Base-by-base conservation (phyloP, 2,797 vertebrate genomes). In the Momotus momota region DNA sequence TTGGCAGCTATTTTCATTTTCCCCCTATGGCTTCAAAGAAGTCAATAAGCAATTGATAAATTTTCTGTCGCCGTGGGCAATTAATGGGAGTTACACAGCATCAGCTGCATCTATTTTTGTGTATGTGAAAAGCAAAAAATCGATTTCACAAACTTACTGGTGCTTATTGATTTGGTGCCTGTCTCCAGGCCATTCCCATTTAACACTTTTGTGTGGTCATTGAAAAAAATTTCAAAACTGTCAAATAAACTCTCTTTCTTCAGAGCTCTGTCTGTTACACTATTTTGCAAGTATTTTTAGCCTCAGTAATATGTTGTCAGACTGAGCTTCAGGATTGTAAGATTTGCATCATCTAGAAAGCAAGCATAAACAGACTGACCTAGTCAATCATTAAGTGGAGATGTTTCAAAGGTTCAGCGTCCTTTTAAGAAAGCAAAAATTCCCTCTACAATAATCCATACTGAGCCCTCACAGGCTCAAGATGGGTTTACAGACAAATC, bases 41-140 rank as follows among this genome's bases (percentile, higher is more conserved):
- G 94, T 98, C 98, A 98, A 96, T 98, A 97, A 97, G 94, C 95
- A 97, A 98, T 97, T 98, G 97, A 98, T 98, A 98, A 97, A 97
- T 97, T 96, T 97, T 97, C 96, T 97, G 97, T 98, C 96, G 90
- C 94, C 89, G 38, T 85, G 82, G 70, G 94, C 96, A 98, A 98
- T 98, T 98, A 98, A 98, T 97, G 95, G 92, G 94, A 98, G 93
- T 96, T 97, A 96, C 94, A 97, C 93, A 96, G 96, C 90, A 94
- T 31, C 71, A 20, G 94, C 93, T 95, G 94, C 96, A 97, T 98
- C 97, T 96, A 94, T 97, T 97, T 97, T 96, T 40, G 52, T 97
- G 93, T 94, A 96, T 95, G 93, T 96, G 89, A 97, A 96, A 93
- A 98, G 95, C 93, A 98, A 98, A 98, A 97, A 97, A 98, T 98